Base-by-base conservation (phyloP, 2,797 vertebrate genomes). In the Neosilurus mollespiculum region DNA sequence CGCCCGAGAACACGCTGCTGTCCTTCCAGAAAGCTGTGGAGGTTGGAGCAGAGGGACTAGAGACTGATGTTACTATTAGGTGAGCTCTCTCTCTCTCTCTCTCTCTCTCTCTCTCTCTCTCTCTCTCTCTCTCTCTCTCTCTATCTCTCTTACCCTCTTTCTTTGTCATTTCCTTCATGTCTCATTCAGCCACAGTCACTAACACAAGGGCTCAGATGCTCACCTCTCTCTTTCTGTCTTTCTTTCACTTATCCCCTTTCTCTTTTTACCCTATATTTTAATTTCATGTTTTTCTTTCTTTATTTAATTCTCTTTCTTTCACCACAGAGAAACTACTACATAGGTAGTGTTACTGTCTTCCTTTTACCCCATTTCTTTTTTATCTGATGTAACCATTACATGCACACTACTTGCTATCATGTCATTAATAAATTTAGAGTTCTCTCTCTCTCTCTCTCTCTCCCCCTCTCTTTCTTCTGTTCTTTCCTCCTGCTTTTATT, bases 1-100 rank as follows among this genome's bases (percentile, higher is more conserved):
- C 95, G 0, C 97, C 97, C 83, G 97, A 98, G 85, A 98, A 99
- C 78, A 98, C 97, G 0, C 89, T 94, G 86, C 96, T 99, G 95
- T 94, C 97, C 0, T 98, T 98, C 93, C 94, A 95, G 92, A 98
- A 96, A 89, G 95, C 96, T 0, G 91, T 97, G 86, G 96, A 97
- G 79, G 86, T 93, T 0, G 94, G 93, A 73, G 96, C 92, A 51
- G 89, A 88, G 62, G 97, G 96, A 9, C 91, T 98, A 75, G 96
- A 98, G 92, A 95, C 96, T 0, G 97, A 99, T 1, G 89, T 98
- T 69, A 88, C 93, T 7, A 92, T 99, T 87, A 99, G 97, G 97
- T 98, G 91, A 89, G n/a, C 59, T 61, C 12, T 53, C 5, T 37
- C 11, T 24, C 10, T 14, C 6, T 37, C n/a, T 66, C 51, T 81